These are phyloP conservation scores for Haliclystus octoradiatus DNA, from an alignment of 30 jellyfish, hydroid and myxozoan genomes.

Conservation along the genomic window DNA sequence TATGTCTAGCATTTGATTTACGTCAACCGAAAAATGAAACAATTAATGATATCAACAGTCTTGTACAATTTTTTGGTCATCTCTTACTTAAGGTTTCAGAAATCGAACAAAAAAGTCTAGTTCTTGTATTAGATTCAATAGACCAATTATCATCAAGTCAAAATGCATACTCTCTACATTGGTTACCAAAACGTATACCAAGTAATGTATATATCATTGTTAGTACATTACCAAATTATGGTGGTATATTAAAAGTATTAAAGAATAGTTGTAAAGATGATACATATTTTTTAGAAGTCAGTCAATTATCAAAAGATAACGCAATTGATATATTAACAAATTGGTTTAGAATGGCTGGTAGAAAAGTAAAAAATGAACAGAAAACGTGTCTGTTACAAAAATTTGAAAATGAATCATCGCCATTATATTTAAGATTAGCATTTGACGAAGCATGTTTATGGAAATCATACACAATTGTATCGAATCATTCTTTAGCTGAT, in stretches of 20 bases:
- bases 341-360: background rate
- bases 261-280: background rate
- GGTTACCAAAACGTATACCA: slow-evolving; percentile 5
- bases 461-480: slow-evolving; percentile 12
- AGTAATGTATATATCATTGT: slow-evolving; percentile 5
- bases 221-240: background rate
- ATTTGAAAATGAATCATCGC: background rate
- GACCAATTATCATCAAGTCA: slow-evolving; percentile 5
- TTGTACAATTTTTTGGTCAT: too few relatives aligned
- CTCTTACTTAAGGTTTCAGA: too few relatives aligned
- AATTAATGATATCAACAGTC: too few relatives aligned
- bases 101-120: too few relatives aligned
- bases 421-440: slow-evolving; percentile 10
- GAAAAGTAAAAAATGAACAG: background rate
- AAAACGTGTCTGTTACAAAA: background rate
- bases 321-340: background rate
- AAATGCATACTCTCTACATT: background rate
- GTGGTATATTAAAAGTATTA: background rate
- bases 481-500: background rate
- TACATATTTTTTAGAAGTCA: background rate
- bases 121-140: slow-evolving; percentile 5
- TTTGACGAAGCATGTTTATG: slow-evolving; percentile 29
- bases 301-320: background rate
- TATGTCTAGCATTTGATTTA: background rate
- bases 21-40: too few relatives aligned